Evolutionary conservation across 2,888 invertebrate genomes (phyloP).

Genomic region (Labia minor): DNA sequence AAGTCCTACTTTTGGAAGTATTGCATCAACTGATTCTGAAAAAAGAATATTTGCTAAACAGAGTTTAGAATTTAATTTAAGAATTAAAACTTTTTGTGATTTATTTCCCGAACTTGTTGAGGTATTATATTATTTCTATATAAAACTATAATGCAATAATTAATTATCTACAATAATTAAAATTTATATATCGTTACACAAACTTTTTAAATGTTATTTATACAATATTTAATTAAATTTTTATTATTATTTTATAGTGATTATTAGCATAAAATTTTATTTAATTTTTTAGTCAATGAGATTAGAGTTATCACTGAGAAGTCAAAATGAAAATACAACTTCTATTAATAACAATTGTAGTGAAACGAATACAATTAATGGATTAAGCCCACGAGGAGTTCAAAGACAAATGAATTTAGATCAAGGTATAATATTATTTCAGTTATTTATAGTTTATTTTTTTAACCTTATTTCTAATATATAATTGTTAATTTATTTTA

Average conservation of each 20-base stretch:
- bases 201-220: no score
- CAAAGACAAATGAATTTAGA: not conserved
- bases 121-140: no score
- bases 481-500: no score
- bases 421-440: not conserved
- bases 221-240: no score
- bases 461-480: no score
- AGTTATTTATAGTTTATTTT: no score
- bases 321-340: not conserved
- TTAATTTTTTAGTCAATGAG: not conserved
- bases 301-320: not conserved
- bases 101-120: constrained; percentile 85
- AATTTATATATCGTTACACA: no score
- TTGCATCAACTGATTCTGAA: constrained; percentile 80
- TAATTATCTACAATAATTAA: no score
- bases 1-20: constrained; percentile 89
- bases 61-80: constrained; percentile 84
- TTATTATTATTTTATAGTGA: no score
- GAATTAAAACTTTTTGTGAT: constrained; percentile 83
- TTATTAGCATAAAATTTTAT: no score
- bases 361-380: not conserved
- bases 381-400: not conserved
- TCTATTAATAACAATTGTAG: no score
- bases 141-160: no score
- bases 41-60: constrained; percentile 69